Conservation (phyloP, 2,113 vertebrate species). For the Antechinus flavipes region DNA sequence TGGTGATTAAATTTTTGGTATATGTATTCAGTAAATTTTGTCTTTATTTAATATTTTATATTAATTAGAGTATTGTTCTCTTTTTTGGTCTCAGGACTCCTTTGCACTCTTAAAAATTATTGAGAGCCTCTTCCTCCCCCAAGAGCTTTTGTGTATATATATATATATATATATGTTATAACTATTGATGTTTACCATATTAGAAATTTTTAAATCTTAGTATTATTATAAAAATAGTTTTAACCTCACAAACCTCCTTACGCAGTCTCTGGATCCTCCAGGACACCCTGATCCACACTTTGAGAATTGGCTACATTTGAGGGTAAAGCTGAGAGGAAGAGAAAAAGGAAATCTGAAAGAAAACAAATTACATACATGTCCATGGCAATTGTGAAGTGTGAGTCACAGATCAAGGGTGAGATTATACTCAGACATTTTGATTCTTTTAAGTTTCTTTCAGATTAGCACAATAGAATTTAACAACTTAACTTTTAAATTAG, state of each 20-base stretch:
- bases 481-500: background rate
- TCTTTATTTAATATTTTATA: background rate
- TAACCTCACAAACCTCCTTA: background rate
- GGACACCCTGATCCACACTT: background rate
- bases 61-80: background rate
- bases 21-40: background rate
- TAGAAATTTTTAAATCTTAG: background rate
- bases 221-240: background rate
- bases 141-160: background rate
- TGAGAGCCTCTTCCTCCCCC: too few species aligned
- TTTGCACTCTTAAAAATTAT: background rate
- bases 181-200: background rate
- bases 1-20: background rate
- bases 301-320: background rate
- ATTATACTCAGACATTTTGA: background rate
- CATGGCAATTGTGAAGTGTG: background rate
- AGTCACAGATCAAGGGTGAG: background rate
- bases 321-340: background rate
- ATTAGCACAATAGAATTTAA: background rate
- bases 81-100: background rate
- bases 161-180: background rate
- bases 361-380: background rate
- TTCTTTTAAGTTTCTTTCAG: background rate
- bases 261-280: background rate
- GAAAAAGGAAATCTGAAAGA: background rate